Base-by-base conservation (phyloP, 2,888 invertebrate species). In the Galeruca laticollis region DNA sequence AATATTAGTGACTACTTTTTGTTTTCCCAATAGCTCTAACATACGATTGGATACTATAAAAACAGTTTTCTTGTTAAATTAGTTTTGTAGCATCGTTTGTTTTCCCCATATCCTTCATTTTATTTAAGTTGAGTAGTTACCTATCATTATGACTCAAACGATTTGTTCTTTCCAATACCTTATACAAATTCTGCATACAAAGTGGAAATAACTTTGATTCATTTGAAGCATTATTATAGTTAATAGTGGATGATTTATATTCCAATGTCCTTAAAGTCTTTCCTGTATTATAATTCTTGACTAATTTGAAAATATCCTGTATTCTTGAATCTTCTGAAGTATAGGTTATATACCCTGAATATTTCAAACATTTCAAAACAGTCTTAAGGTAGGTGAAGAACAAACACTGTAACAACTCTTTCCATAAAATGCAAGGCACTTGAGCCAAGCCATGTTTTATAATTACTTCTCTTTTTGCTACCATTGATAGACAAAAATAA, bases 111-210 rank as follows among this genome's bases (percentile, higher is more conserved):
- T n/a, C n/a, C n/a, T n/a, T n/a, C n/a, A n/a, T n/a, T 3, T 10
- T n/a, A 43, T 43, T 0, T 43, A 10, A 4, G 3, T 43, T 43
- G 2, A 18, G 33, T 57, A 57, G n/a, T 3, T 9, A 81, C 80
- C 88, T 84, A 59, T 88, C 89, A 72, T 88, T 86, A 79, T 93
- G 92, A 20, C 88, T 87, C n/a, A 93, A 84, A 75, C 92, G 87
- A 79, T 93, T 92, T 60, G 86, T 88, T 11, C 80, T 83, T 43
- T 88, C 81, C 47, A 93, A 81, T 61, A 84, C 83, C 66, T 80
- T 79, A 77, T 91, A 90, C 57, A 92, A 85, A 77, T 90, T 88
- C 57, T 86, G 82, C 92, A 92, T 92, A 73, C 93, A 93, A 0
- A 89, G 88, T 1, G 91, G 91, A 81, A 91, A 90, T 52, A 82